Conservation (phyloP, 2,888 invertebrate genomes). For the Schizotus pectinicornis region DNA sequence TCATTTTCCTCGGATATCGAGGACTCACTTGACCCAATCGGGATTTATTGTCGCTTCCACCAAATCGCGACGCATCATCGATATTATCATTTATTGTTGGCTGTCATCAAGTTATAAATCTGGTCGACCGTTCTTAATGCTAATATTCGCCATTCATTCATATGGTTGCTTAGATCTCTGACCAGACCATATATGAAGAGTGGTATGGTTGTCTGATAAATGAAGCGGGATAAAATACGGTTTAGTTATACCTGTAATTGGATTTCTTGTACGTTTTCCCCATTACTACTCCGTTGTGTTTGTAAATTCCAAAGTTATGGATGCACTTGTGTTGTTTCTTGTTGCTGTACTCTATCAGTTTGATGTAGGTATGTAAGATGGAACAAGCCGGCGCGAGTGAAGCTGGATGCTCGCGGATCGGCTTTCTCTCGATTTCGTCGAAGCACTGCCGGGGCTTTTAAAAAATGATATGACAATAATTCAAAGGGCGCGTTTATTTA, state of each 20-base stretch:
- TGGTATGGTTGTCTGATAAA: slow-evolving; percentile 44
- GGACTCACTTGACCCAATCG: slow-evolving; percentile 51
- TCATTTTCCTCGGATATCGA: slow-evolving; percentile 55
- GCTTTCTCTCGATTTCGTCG: slow-evolving; percentile 16
- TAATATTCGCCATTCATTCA: slow-evolving; percentile 39
- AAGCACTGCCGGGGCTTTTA: slow-evolving; percentile 17
- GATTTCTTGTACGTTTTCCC: slow-evolving; percentile 46
- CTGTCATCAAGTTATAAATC: slow-evolving; percentile 24
- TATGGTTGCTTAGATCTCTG: slow-evolving; percentile 44
- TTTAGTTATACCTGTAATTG: slow-evolving; percentile 45
- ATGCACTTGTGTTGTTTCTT: slow-evolving; percentile 42
- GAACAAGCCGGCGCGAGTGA: slow-evolving; percentile 8
- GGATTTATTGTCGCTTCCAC: slow-evolving; percentile 39
- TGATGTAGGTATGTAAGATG: slow-evolving; percentile 15
- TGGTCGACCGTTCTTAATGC: slow-evolving; percentile 12
- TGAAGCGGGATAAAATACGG: slow-evolving; percentile 45
- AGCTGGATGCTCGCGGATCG: not conserved
- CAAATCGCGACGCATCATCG: slow-evolving; percentile 1
- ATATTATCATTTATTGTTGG: slow-evolving; percentile 6
- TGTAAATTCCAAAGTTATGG: slow-evolving; percentile 43
- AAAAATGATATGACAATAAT: slow-evolving; percentile 42
- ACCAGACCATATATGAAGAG: slow-evolving; percentile 47
- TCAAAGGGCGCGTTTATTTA: slow-evolving; percentile 51
- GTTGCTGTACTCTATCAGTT: slow-evolving; percentile 39
- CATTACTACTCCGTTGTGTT: slow-evolving; percentile 44